Conservation (phyloP, 2,797 vertebrate genomes). For the Myripristis jacobus region DNA sequence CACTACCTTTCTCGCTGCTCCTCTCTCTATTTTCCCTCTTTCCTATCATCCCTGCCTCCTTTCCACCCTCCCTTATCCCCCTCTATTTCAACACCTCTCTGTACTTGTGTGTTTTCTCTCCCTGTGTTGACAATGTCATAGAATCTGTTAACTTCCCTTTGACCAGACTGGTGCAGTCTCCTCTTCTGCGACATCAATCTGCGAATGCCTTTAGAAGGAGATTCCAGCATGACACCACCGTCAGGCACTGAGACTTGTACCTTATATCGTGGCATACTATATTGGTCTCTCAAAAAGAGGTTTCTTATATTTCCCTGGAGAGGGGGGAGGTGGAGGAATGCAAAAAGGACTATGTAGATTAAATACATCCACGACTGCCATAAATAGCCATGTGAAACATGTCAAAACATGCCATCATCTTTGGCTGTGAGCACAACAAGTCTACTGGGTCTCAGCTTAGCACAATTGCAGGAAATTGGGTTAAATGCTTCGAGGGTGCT, state of each 20-base stretch:
- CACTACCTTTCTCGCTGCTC: neutral
- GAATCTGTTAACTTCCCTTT: constrained; percentile 57
- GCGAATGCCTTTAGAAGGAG: constrained; percentile 14
- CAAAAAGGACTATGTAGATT: constrained; percentile 22
- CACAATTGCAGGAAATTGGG: constrained; percentile 5
- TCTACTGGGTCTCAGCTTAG: constrained; percentile 19
- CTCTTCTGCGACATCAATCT: constrained; percentile 19
- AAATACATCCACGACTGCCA: constrained; percentile 26
- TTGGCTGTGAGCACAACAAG: neutral
- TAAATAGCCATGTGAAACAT: constrained; percentile 34
- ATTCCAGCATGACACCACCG: constrained; percentile 18
- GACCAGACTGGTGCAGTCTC: constrained; percentile 14
- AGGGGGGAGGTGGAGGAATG: constrained; percentile 1
- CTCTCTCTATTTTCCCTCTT: constrained; percentile 1
- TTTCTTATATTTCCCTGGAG: constrained; percentile 32
- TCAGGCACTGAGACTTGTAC: constrained; percentile 13
- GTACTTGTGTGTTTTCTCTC: constrained; percentile 7
- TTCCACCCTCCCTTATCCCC: neutral
- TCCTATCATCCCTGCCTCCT: neutral
- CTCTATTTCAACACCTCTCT: constrained; percentile 25
- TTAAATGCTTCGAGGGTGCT: constrained; percentile 17
- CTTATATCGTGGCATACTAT: constrained; percentile 22
- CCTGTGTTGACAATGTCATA: constrained; percentile 49
- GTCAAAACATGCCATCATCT: constrained; percentile 3
- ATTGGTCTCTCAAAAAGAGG: constrained; percentile 37